Conservation (phyloP, 1,140 invertebrate genomes). For the Leptestheria dahalacensis region DNA sequence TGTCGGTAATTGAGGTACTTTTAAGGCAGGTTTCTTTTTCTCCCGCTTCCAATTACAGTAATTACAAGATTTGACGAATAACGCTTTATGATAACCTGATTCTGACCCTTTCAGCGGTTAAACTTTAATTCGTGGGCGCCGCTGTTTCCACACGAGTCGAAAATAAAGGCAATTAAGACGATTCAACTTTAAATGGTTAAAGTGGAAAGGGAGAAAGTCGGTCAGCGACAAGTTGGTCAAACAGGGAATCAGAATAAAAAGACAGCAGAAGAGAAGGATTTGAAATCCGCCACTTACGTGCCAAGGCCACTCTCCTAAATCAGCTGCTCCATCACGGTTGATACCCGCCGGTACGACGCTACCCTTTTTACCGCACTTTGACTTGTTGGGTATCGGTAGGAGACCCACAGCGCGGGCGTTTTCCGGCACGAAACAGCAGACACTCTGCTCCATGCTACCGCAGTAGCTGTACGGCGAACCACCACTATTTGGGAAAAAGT, state of each 20-base stretch:
- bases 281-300: conserved; percentile 32
- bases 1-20: no score
- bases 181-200: no score
- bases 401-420: conserved; percentile 25
- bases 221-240: no score
- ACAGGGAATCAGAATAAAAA: neutral
- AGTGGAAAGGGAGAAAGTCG: no score
- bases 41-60: no score
- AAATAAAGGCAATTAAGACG: no score
- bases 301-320: conserved; percentile 34
- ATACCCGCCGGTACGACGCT: conserved; percentile 15
- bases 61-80: no score
- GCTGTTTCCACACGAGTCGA: no score
- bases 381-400: conserved; percentile 21
- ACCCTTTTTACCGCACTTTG: conserved; percentile 27
- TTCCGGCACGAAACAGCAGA: conserved; percentile 30
- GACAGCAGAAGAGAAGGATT: neutral
- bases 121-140: no score
- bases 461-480: conserved; percentile 31
- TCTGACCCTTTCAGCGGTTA: no score
- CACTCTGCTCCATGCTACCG: conserved; percentile 28
- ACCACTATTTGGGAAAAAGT: conserved; percentile 23
- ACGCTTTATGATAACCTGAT: no score
- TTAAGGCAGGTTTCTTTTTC: no score
- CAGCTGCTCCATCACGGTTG: conserved; percentile 26